Percentiles rank a stretch among this genome's conserved stretches.
phyloP scores from a whole-genome alignment of 1,140 invertebrate genomes.

The Holcopasites calliopsidis region DNA sequence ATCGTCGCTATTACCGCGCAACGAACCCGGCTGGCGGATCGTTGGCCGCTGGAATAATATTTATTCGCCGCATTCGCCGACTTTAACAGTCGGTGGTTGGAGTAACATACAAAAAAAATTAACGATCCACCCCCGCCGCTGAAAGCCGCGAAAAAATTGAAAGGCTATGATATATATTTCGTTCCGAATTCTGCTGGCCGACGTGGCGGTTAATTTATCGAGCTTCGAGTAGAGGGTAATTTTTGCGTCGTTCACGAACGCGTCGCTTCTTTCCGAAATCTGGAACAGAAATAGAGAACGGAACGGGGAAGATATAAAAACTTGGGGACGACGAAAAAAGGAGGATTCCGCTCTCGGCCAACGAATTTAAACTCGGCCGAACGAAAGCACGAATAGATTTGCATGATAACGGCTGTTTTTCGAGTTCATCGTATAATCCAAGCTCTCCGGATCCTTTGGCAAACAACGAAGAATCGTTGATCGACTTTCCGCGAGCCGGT shows the following conservation, averaged over 20 bases:
- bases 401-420: conserved; percentile 21
- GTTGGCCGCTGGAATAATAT: neutral
- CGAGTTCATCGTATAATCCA: neutral
- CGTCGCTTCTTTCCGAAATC: too few relatives aligned
- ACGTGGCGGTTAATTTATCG: too few relatives aligned
- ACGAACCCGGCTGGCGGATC: neutral
- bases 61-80: neutral
- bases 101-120: neutral
- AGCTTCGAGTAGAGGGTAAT: too few relatives aligned
- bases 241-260: too few relatives aligned
- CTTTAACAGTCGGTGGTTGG: neutral
- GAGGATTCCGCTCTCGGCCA: neutral
- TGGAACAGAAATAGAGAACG: too few relatives aligned
- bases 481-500: neutral
- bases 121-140: neutral
- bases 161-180: neutral
- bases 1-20: neutral
- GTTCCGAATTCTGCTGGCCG: neutral
- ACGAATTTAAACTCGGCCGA: conserved; percentile 6
- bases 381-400: conserved; percentile 16
- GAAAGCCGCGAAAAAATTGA: neutral
- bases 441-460: neutral
- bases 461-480: conserved; percentile 1
- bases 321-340: too few relatives aligned
- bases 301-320: too few relatives aligned